Percentiles rank a stretch among this genome's conserved stretches.
These are phyloP conservation scores for Sturnus vulgaris DNA, from an alignment of 2,113 vertebrate genomes.

Conservation along the genomic window DNA sequence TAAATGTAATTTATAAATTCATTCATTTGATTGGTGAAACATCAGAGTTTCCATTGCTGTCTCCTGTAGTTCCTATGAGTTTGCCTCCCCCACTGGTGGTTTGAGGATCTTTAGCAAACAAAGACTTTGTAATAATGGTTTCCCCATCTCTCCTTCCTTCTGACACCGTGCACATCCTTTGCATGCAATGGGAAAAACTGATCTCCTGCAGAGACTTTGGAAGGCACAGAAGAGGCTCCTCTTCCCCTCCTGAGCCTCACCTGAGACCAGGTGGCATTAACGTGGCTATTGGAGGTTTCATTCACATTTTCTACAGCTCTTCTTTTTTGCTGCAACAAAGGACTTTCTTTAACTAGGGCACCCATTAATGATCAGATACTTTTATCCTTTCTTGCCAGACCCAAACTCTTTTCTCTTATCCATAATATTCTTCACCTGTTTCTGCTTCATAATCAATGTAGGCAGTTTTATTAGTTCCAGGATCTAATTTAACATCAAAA, in stretches of 20 bases:
- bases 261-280: not conserved
- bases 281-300: not conserved
- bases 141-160: not conserved
- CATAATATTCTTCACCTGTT: not conserved
- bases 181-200: not conserved
- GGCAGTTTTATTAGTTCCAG: slow-evolving; percentile 21
- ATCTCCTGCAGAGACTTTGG: not conserved
- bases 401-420: not conserved
- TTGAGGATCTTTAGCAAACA: not conserved
- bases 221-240: not conserved
- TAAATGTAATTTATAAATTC: not conserved
- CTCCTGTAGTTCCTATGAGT: not conserved
- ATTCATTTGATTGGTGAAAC: not conserved
- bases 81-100: not conserved
- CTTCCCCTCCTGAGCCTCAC: not conserved
- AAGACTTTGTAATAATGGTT: not conserved
- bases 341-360: slow-evolving; percentile 42
- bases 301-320: not conserved
- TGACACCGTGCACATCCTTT: not conserved
- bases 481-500: slow-evolving; percentile 49
- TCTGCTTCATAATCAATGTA: slow-evolving; percentile 6
- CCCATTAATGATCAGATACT: not conserved
- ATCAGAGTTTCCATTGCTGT: not conserved
- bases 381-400: slow-evolving; percentile 29
- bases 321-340: slow-evolving; percentile 30